These are phyloP conservation scores for Emmelina monodactyla DNA, from an alignment of 2,888 invertebrate species.

Conservation along the genomic window DNA sequence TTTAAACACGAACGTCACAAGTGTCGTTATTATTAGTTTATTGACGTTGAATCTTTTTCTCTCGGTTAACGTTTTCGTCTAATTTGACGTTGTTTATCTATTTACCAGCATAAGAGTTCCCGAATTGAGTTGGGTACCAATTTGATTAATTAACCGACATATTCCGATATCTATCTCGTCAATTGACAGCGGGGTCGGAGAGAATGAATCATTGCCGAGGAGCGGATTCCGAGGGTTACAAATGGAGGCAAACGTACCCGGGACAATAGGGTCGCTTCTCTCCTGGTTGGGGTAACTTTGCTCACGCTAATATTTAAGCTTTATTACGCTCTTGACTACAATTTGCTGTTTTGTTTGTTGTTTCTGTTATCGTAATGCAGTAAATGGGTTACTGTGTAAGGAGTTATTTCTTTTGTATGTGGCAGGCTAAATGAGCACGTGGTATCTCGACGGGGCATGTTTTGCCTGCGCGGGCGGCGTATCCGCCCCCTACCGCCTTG, in stretches of 20 bases:
- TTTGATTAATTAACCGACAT: constrained; percentile 20
- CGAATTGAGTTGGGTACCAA: constrained; percentile 4
- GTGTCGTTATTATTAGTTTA: no score
- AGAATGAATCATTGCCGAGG: constrained; percentile 62
- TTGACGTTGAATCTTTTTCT: no score
- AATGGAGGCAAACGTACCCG: constrained; percentile 59
- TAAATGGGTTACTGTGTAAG: not conserved
- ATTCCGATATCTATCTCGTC: constrained; percentile 38
- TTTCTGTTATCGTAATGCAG: no score
- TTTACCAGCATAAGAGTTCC: not conserved
- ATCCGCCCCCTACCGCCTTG: constrained; percentile 44
- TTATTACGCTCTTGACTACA: constrained; percentile 51
- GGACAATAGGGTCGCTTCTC: constrained; percentile 64
- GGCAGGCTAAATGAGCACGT: constrained; percentile 14
- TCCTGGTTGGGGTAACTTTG: constrained; percentile 61
- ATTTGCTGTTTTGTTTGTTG: constrained; percentile 59
- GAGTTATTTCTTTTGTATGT: constrained; percentile 9
- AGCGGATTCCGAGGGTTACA: constrained; percentile 62
- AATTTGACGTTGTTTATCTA: not conserved
- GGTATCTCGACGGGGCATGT: constrained; percentile 26
- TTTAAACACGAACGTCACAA: no score
- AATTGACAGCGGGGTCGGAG: constrained; percentile 44
- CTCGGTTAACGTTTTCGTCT: no score
- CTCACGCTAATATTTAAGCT: constrained; percentile 59
- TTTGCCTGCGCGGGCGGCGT: constrained; percentile 29